Percentiles rank a stretch among this genome's conserved stretches.
phyloP scores from a whole-genome alignment of 37 sponge, comb jelly and placozoan genomes.

The Ianthella basta region DNA sequence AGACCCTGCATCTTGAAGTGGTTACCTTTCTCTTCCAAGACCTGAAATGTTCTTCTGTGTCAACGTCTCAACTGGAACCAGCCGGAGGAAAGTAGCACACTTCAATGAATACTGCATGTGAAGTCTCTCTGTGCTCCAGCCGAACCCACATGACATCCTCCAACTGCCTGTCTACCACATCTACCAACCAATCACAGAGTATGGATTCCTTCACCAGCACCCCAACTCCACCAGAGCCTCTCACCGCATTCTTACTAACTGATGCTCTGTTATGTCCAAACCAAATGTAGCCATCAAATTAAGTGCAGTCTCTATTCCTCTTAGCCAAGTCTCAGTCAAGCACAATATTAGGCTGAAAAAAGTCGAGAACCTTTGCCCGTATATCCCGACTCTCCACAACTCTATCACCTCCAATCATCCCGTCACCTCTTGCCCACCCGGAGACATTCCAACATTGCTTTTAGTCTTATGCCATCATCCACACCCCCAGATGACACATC shows the following conservation, averaged over 20 bases:
- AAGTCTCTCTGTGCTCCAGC: not conserved
- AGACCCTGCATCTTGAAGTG: not conserved
- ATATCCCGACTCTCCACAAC: constrained; percentile 2
- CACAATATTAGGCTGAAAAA: not conserved
- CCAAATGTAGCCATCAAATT: not conserved
- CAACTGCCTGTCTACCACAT: not conserved
- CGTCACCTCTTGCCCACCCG: not conserved
- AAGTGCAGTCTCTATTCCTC: not conserved
- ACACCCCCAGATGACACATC: not conserved
- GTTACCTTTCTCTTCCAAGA: too few relatives aligned
- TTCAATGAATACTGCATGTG: not conserved
- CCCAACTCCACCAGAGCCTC: not conserved
- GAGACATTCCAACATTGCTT: not conserved
- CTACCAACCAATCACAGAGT: not conserved
- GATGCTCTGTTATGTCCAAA: constrained; percentile 16
- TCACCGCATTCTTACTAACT: not conserved
- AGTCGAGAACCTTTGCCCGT: not conserved
- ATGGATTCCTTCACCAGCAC: not conserved
- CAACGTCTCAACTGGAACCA: not conserved
- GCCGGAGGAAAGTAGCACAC: not conserved
- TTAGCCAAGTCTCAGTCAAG: not conserved
- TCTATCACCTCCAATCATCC: not conserved
- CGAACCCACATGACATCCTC: not conserved
- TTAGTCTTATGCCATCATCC: not conserved
- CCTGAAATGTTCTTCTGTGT: not conserved